Conservation (phyloP, 1,140 invertebrate species). For the Papilio dardanus region DNA sequence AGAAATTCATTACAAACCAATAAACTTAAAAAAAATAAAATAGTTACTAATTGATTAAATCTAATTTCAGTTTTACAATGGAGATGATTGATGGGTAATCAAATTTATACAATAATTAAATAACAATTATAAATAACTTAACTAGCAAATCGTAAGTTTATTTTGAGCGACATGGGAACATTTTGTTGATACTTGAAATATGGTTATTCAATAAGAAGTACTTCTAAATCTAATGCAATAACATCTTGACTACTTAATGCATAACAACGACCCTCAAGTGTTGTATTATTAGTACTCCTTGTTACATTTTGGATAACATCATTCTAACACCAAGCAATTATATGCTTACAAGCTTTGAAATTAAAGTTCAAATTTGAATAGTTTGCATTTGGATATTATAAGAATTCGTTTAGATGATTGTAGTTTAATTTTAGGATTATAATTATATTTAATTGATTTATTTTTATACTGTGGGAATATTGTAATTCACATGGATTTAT, state of each 20-base stretch:
- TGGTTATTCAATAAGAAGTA: slow-evolving; percentile 48
- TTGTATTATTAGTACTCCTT: slow-evolving; percentile 51
- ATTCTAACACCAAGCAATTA: slow-evolving; percentile 33
- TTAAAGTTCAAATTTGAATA: slow-evolving; percentile 35
- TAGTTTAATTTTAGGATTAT: slow-evolving; percentile 49
- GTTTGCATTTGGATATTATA: slow-evolving; percentile 20
- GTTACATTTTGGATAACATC: slow-evolving; percentile 46
- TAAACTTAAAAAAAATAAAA: background rate
- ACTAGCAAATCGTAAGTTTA: slow-evolving; percentile 40
- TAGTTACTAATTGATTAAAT: background rate
- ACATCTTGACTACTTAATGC: slow-evolving; percentile 57
- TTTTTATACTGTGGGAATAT: slow-evolving; percentile 67
- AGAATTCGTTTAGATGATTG: slow-evolving; percentile 43
- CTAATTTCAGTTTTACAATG: background rate
- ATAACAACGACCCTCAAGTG: slow-evolving; percentile 53
- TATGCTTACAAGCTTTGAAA: slow-evolving; percentile 4
- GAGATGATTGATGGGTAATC: slow-evolving; percentile 22
- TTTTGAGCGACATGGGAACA: slow-evolving; percentile 60
- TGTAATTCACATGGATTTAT: slow-evolving; percentile 27
- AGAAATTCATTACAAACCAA: background rate
- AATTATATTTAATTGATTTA: slow-evolving; percentile 56
- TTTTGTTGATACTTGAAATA: slow-evolving; percentile 56
- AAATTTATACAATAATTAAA: slow-evolving; percentile 32
- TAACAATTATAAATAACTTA: slow-evolving; percentile 18
- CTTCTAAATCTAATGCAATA: slow-evolving; percentile 57